Percentiles rank a stretch among this genome's conserved stretches.
phyloP scores from a whole-genome alignment of 2,888 invertebrate species.

The Tachina grossa region DNA sequence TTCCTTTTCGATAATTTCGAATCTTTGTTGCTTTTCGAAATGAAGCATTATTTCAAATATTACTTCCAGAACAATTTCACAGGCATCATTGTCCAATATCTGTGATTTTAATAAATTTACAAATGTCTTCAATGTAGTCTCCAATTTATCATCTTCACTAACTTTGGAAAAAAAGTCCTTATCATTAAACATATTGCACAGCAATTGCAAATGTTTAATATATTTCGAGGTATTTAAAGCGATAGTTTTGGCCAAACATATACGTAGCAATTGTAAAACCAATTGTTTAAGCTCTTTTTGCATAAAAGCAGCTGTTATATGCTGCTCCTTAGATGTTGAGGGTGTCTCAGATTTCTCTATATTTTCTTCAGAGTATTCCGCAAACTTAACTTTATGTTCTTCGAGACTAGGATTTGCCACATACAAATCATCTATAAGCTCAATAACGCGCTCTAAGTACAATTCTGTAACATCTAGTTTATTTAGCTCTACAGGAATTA shows the following conservation, averaged over 20 bases:
- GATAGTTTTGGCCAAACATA: slow-evolving; percentile 85
- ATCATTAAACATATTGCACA: slow-evolving; percentile 85
- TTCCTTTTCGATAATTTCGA: slow-evolving; percentile 83
- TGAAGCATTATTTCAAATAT: slow-evolving; percentile 86
- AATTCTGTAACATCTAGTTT: slow-evolving; percentile 74
- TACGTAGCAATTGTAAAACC: slow-evolving; percentile 77
- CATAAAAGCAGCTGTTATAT: slow-evolving; percentile 74
- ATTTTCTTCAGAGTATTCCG: slow-evolving; percentile 70
- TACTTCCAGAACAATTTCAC: slow-evolving; percentile 85
- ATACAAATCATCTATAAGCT: slow-evolving; percentile 82
- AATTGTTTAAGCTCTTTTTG: slow-evolving; percentile 79
- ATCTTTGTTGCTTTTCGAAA: slow-evolving; percentile 84
- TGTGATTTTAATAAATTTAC: slow-evolving; percentile 74
- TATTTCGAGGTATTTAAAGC: slow-evolving; percentile 83
- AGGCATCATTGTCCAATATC: slow-evolving; percentile 82
- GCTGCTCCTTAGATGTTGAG: slow-evolving; percentile 34
- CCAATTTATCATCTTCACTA: slow-evolving; percentile 78
- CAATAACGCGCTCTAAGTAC: slow-evolving; percentile 81
- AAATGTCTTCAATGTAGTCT: slow-evolving; percentile 77
- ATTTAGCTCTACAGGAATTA: slow-evolving; percentile 75
- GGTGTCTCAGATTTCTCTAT: slow-evolving; percentile 18
- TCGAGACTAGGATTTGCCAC: slow-evolving; percentile 81
- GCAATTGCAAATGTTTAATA: slow-evolving; percentile 84
- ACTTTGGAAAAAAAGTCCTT: slow-evolving; percentile 83
- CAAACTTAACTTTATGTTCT: slow-evolving; percentile 85